A percentile compares a stretch with the other conserved stretches of the same genome.
phyloP scores from a whole-genome alignment of 2,113 vertebrate species.

The Chionis minor region DNA sequence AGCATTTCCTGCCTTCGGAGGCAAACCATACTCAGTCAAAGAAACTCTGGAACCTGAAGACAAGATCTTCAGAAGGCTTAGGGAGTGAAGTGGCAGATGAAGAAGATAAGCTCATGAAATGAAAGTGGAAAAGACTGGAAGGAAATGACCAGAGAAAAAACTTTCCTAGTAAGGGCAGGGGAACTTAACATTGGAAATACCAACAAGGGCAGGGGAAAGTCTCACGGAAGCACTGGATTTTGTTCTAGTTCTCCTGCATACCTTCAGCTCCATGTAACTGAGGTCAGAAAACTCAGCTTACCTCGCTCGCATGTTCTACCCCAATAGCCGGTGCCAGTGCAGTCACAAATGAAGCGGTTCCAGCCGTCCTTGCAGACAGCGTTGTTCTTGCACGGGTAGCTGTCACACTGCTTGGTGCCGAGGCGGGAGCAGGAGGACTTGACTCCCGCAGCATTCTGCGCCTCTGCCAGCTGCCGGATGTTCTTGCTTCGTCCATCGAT shows the following conservation, averaged over 20 bases:
- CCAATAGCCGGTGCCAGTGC: constrained; percentile 92
- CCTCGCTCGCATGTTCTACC: constrained; percentile 92
- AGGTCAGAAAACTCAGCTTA: constrained; percentile 56
- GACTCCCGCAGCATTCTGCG: constrained; percentile 88
- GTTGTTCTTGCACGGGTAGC: constrained; percentile 92
- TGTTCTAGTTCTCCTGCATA: background rate
- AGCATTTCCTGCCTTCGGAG: background rate
- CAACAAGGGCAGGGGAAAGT: background rate
- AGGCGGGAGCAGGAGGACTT: constrained; percentile 88
- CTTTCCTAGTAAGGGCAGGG: background rate
- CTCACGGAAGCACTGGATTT: background rate
- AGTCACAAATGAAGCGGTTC: constrained; percentile 98
- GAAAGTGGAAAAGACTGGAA: background rate
- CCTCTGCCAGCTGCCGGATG: constrained; percentile 90
- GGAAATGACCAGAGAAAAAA: background rate
- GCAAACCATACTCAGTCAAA: background rate
- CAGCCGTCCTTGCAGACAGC: constrained; percentile 92
- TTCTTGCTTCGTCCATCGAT: constrained; percentile 96
- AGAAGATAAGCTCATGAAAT: background rate
- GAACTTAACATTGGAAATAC: background rate
- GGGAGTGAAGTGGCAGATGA: background rate
- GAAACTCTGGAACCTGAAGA: background rate
- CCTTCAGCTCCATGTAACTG: background rate
- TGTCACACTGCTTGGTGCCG: constrained; percentile 90
- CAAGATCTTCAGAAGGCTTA: background rate